These are phyloP conservation scores for Columba guinea DNA, from an alignment of 2,797 vertebrate genomes.

Conservation along the genomic window DNA sequence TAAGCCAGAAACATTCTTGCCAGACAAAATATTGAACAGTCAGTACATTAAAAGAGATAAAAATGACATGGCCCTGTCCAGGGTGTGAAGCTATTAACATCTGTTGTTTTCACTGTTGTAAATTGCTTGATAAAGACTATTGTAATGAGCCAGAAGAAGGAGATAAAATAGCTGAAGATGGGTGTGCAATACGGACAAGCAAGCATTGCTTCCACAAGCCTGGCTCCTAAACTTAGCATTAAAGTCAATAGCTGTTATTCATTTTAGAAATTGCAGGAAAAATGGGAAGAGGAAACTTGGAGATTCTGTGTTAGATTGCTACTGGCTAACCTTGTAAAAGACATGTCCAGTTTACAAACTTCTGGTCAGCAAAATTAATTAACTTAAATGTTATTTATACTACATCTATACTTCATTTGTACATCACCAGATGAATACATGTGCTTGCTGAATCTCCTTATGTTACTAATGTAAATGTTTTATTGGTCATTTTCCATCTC, in stretches of 20 bases:
- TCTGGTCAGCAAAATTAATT: background rate
- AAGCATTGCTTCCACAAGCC: background rate
- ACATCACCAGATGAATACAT: background rate
- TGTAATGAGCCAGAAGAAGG: background rate
- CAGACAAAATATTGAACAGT: background rate
- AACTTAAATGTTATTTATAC: background rate
- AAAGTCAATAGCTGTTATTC: background rate
- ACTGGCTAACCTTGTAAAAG: background rate
- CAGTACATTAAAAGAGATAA: background rate
- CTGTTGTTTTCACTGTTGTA: background rate
- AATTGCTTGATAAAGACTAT: background rate
- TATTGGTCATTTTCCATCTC: background rate
- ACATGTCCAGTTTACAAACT: background rate
- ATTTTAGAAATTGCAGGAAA: background rate
- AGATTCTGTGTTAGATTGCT: background rate
- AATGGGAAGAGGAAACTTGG: background rate
- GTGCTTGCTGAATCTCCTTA: background rate
- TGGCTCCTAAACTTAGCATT: background rate
- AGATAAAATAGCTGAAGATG: background rate
- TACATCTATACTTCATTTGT: background rate
- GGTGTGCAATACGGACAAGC: background rate
- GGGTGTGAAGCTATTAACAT: background rate
- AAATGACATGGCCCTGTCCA: background rate
- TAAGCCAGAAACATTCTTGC: background rate
- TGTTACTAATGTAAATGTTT: background rate